Evolutionary conservation across 1,140 invertebrate genomes (phyloP), one percentile per base, ranked within the genome.

Genomic region (Ladona fulva): DNA sequence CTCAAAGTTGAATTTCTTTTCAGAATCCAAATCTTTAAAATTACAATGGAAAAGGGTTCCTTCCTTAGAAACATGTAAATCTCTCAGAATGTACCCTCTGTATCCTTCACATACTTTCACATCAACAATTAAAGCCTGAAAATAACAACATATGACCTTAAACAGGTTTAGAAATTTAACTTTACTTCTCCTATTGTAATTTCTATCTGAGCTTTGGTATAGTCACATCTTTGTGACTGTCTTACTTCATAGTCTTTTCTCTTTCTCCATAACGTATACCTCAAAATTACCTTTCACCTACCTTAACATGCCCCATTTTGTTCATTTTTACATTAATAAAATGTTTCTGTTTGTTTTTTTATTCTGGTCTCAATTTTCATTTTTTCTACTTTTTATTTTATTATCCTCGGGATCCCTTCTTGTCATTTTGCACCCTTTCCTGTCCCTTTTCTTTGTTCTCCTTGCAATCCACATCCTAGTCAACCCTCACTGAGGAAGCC

Each of bases 401-500:
- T 78, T 83, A 81, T 84, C 82, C 83, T 81, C 78, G 42, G 52
- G 74, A 42, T 24, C 44, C 25, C 22, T 37, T 29, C n/a, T 77
- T 59, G 37, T 52, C 19, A n/a, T 77, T 24, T 42, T 77, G 25
- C 76, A 29, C 24, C 42, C 14, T 77, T 24, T 19, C 44, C 42
- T 77, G 10, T 29, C 24, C 19, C 29, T 8, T 16, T 25, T 16
- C 74, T 75, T 24, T 42, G 25, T 76, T 66, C 52, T 22, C n/a
- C 16, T 19, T 12, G 14, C 3, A 66, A 66, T 66, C 52, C 14
- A 80, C 79, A 79, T 85, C 84, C 83, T 85, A 94, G 92, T 89
- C 90, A 6, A 91, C 91, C 52, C 86, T 94, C 78, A 93, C 92
- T n/a, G 90, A 92, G 80, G 92, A 94, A 82, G 91, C 95, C 42